Percentiles rank a stretch among this genome's conserved stretches.
phyloP scores from a whole-genome alignment of 2,113 vertebrate species.

The Carassius auratus region DNA sequence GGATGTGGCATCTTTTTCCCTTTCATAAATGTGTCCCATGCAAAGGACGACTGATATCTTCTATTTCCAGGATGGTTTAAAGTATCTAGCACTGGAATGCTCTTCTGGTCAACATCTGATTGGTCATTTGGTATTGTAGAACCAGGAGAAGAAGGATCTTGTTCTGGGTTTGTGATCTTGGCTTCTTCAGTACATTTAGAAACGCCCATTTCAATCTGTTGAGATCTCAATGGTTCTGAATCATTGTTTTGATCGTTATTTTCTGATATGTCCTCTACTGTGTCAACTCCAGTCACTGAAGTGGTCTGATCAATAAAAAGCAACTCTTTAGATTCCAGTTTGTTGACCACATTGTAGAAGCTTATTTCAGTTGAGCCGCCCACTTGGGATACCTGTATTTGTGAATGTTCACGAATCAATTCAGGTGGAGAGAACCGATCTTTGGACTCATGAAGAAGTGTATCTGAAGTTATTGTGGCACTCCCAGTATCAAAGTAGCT shows the following conservation, averaged over 20 bases:
- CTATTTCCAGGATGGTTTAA: constrained; percentile 68
- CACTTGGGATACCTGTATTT: not conserved
- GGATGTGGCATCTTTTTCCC: constrained; percentile 67
- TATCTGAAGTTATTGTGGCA: not conserved
- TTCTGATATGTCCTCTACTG: constrained; percentile 13
- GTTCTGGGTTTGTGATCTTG: not conserved
- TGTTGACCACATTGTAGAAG: not conserved
- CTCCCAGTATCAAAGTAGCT: not conserved
- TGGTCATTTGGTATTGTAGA: not conserved
- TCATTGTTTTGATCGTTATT: constrained; percentile 30
- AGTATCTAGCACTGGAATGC: constrained; percentile 50
- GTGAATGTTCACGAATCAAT: not conserved
- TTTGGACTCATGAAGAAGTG: not conserved
- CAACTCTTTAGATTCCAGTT: not conserved
- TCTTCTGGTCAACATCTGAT: constrained; percentile 9
- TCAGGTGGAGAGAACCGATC: not conserved
- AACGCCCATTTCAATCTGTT: not conserved
- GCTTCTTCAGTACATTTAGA: not conserved
- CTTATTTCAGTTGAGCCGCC: constrained; percentile 2
- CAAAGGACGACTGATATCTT: constrained; percentile 62
- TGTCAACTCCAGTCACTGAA: not conserved
- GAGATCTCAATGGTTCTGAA: not conserved
- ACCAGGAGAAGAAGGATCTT: not conserved
- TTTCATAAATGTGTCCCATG: constrained; percentile 68
- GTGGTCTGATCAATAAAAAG: not conserved